Conservation (phyloP, 2,797 vertebrate species). For the Spondyliosoma cantharus region DNA sequence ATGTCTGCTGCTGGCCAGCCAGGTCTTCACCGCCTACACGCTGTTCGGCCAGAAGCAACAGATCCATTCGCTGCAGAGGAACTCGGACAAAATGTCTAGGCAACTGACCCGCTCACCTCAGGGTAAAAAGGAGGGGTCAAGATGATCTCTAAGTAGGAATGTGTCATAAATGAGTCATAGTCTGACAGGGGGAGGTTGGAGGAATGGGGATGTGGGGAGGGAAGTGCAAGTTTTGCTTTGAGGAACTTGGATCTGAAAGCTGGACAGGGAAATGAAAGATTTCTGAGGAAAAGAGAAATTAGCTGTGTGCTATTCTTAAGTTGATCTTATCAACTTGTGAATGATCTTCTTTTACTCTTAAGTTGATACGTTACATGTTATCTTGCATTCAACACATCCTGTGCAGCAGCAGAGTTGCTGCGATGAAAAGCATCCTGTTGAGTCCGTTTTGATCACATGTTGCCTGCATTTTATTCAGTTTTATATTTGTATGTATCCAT, state of each 20-base stretch:
- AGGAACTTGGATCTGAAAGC: slow-evolving; percentile 30
- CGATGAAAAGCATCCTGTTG: background rate
- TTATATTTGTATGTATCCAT: background rate
- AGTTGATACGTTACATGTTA: background rate
- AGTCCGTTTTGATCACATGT: background rate
- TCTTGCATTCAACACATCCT: background rate
- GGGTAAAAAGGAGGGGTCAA: slow-evolving; percentile 72
- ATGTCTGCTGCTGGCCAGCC: slow-evolving; percentile 90
- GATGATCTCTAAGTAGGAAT: background rate
- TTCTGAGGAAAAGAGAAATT: background rate
- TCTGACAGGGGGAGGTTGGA: background rate
- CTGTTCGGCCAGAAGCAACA: slow-evolving; percentile 87
- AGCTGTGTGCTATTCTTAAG: background rate
- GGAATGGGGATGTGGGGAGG: background rate
- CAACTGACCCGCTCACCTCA: slow-evolving; percentile 78
- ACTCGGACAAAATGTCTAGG: slow-evolving; percentile 77
- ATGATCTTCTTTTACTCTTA: too few species aligned
- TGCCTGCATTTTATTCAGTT: background rate
- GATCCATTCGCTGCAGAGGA: slow-evolving; percentile 85
- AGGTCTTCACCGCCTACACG: slow-evolving; percentile 90
- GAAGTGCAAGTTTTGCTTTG: slow-evolving; percentile 50
- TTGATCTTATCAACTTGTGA: background rate
- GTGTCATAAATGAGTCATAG: background rate
- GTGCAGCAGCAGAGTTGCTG: background rate
- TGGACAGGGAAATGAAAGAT: slow-evolving; percentile 11